Conservation (phyloP, 2,888 invertebrate genomes). For the Aproaerema taeniolella region DNA sequence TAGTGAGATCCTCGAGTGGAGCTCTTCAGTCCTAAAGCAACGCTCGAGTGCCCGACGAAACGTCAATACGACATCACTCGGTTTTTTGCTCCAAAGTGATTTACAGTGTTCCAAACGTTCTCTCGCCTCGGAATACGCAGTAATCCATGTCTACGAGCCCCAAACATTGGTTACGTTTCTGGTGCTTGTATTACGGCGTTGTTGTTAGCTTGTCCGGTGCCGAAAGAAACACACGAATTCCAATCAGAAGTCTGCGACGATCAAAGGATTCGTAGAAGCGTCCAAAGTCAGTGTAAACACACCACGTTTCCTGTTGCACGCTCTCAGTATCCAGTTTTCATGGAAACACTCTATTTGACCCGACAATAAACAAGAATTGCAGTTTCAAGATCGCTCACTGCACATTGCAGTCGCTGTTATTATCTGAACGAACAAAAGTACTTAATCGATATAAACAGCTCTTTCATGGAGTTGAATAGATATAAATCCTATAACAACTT, state of each 20-base stretch:
- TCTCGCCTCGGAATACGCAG: constrained; percentile 5
- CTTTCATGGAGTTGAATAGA: too few relatives aligned
- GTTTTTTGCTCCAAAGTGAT: constrained; percentile 30
- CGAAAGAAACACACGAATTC: constrained; percentile 1
- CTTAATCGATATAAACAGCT: too few relatives aligned
- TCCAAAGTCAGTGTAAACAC: constrained; percentile 3
- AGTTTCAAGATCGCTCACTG: too few relatives aligned
- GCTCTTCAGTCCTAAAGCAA: constrained; percentile 24
- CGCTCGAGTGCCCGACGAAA: constrained; percentile 44
- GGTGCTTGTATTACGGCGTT: constrained; percentile 11
- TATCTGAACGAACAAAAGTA: too few relatives aligned
- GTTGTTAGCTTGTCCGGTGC: neutral
- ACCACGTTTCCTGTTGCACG: constrained; percentile 4
- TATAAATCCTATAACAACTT: too few relatives aligned
- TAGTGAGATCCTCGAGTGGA: constrained; percentile 18
- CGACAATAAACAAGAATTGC: neutral
- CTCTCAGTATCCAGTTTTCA: neutral
- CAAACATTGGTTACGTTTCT: constrained; percentile 1
- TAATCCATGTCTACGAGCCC: neutral
- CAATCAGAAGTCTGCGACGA: neutral
- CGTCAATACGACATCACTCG: constrained; percentile 50
- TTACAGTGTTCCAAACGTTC: constrained; percentile 20
- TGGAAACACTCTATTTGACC: neutral
- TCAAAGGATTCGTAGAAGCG: constrained; percentile 7
- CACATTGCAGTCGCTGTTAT: too few relatives aligned